Base-by-base conservation (phyloP, 2,113 vertebrate genomes). In the Verasper variegatus region DNA sequence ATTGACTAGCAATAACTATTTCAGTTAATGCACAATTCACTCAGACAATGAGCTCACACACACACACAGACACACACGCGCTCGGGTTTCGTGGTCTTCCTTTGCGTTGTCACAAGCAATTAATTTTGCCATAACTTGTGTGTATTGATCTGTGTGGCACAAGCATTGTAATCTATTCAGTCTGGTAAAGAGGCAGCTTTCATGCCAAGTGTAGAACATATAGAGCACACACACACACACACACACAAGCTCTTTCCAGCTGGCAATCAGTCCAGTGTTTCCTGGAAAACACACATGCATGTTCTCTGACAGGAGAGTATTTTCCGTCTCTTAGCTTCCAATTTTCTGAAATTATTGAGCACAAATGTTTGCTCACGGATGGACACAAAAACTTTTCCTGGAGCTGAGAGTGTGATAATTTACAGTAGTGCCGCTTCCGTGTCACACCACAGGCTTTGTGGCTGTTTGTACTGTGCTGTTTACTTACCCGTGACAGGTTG, bases 121-220 rank as follows among this genome's bases (percentile, higher is more conserved):
- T 94, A 90, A 91, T 94, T 92, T 91, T 86, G 58, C 85, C 89
- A 93, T 93, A 91, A 91, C 89, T 95, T 92, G 88, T 85, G 63
- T 56, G 68, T 91, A 94, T 94, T 88, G 94, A 95, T 94, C 89
- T 71, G 61, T 67, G 79, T 81, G 75, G 89, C 91, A 93, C 86
- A 86, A 80, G 82, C 89, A 88, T 82, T 87, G 86, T 94, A 93
- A 94, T 94, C 86, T 89, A 89, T 93, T 93, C 90, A 81, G 85
- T 88, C 88, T 91, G 84, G 80, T 87, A 88, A 86, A 89, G 87
- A 90, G 83, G 83, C 86, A 82, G 85, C 84, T 74, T 83, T 89
- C 82, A 79, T 88, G 81, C 83, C 90, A 82, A 87, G 83, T 81
- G 42, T 35, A 61, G 64, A 81, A 56, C 63, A 55, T 64, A 68